phyloP scores from a whole-genome alignment of 2,797 vertebrate species.

The Jordanella pulchra region DNA sequence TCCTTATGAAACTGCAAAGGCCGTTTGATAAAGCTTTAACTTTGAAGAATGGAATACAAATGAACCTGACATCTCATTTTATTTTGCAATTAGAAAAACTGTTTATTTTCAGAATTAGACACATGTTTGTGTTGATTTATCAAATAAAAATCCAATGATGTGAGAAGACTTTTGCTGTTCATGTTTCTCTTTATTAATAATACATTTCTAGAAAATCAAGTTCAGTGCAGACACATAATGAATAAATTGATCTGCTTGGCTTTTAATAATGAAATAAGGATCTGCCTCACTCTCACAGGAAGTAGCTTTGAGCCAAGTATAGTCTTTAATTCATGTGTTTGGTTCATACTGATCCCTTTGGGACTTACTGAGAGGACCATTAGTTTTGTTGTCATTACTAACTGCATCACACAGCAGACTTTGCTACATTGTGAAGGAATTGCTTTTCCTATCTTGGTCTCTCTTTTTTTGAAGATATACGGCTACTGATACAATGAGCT shows the following conservation, averaged over 20 bases:
- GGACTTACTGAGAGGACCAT: conserved; percentile 63
- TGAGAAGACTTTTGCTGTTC: conserved; percentile 4
- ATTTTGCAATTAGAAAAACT: too few relatives aligned
- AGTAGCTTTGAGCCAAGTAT: conserved; percentile 57
- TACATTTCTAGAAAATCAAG: conserved; percentile 62
- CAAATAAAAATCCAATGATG: neutral
- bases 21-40: neutral
- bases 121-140: neutral
- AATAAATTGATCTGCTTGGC: conserved; percentile 46
- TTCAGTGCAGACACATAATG: conserved; percentile 55
- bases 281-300: conserved; percentile 59
- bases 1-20: neutral
- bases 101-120: neutral
- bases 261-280: conserved; percentile 67
- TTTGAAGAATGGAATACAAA: neutral
- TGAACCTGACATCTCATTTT: too few relatives aligned
- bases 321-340: conserved; percentile 71
- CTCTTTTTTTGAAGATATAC: conserved; percentile 60
- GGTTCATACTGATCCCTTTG: conserved; percentile 65
- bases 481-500: conserved; percentile 50
- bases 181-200: conserved; percentile 48
- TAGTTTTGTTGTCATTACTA: conserved; percentile 74
- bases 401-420: conserved; percentile 69
- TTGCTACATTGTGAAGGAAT: conserved; percentile 59
- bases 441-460: conserved; percentile 60